Evolutionary conservation across 92 coral and sea anemone species (phyloP).

Genomic region (Umimayanthus kanabou): DNA sequence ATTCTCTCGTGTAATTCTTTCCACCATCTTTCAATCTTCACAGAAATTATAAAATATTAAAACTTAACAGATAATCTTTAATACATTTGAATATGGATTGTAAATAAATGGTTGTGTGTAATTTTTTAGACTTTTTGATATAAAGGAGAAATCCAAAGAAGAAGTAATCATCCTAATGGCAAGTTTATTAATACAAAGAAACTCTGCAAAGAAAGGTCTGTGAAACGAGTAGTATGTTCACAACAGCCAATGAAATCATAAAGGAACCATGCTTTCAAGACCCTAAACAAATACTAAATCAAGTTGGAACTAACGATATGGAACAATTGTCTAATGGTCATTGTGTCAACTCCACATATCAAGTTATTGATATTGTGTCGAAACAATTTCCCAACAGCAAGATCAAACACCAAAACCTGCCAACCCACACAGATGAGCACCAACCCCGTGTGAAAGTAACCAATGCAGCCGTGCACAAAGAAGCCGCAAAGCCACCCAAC

Average conservation of each 20-base stretch:
- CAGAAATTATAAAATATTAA: background rate
- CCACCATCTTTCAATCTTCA: slow-evolving; percentile 15
- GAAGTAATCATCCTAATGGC: background rate
- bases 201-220: background rate
- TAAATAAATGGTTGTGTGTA: no score
- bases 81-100: no score
- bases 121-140: no score
- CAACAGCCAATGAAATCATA: background rate
- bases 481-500: no score
- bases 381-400: background rate
- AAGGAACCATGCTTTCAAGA: background rate
- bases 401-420: background rate
- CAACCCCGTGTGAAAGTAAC: background rate
- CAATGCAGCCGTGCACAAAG: background rate
- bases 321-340: background rate
- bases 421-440: background rate
- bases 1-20: slow-evolving; percentile 6
- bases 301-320: slow-evolving; percentile 8
- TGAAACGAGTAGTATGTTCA: background rate
- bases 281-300: background rate
- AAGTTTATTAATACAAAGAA: slow-evolving; percentile 4
- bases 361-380: background rate
- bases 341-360: background rate
- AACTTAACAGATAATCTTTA: background rate
- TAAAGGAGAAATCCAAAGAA: background rate